Evolutionary conservation across 2,888 invertebrate genomes (phyloP), one percentile per base, ranked within the genome.

Genomic region (Uropetala carovei): DNA sequence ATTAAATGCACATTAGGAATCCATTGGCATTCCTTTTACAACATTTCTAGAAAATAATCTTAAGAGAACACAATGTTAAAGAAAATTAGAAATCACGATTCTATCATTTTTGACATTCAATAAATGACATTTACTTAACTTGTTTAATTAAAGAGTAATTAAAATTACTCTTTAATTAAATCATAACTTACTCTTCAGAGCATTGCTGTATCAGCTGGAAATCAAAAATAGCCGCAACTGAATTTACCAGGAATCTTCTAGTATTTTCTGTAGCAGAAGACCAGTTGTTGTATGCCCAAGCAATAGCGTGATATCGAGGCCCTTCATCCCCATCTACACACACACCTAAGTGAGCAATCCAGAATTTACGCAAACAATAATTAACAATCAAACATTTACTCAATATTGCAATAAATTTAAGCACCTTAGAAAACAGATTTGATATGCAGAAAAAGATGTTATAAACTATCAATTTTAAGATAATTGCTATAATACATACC

Each of bases 131-230:
- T 43, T 43, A 43, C 3, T 5, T 43, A 43, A 43, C 43, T 3
- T 5, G 43, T 43, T 14, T 75, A 10, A 27, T 27, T 0, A n/a
- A 30, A 27, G 4, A 5, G 3, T 13, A 30, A 13, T 13, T 27
- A 27, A 18, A 13, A 43, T 43, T 82, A 82, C 82, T 43, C 14
- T 27, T 16, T 0, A 7, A 14, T 43, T 14, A 82, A 10, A 43
- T 43, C 30, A 18, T 83, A 83, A n/a, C 83, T 83, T 83, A 83
- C 83, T 56, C 57, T 7, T 56, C 83, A 18, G 83, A 83, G 18
- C 83, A 83, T 11, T 56, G 57, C n/a, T 18, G 56, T 9, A 83
- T 18, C 18, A 83, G 83, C 7, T 56, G 18, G 56, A 43, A 83
- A n/a, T 83, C 83, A 57, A 83, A 83, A 56, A 57, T 57, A 0